Evolutionary conservation across 2,797 vertebrate genomes (phyloP), one percentile per base, ranked within the genome.

Genomic region (Helicolenus hilgendorfi): DNA sequence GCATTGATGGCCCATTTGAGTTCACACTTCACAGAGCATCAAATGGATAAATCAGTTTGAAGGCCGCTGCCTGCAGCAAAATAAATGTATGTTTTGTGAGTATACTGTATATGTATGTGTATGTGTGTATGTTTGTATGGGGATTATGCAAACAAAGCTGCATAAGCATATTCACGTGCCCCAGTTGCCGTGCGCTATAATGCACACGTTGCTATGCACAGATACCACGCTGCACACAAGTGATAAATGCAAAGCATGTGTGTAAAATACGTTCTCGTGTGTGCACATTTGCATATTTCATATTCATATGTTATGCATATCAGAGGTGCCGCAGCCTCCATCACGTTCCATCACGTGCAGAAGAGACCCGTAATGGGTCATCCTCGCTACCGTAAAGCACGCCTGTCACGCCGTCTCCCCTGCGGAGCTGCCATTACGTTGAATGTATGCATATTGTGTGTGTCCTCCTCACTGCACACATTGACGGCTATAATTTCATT

Each of bases 1-100:
- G 89, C 78, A 62, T 63, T 14, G 59, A 85, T 49, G 69, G 65
- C 70, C 76, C 62, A 72, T 91, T 84, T 78, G 83, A 86, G 72
- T 92, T 93, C 84, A 92, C 93, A 92, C 90, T 94, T 89, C 87
- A 89, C 70, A 72, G 87, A 89, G 58, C 90, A 95, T 93, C 81
- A 92, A 79, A 88, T 87, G 72, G 77, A 92, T 89, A 91, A 95
- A 91, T 92, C 85, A 87, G 68, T 89, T 91, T 77, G 72, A 88
- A 72, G 79, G 83, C 49, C 9, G 0, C 9, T 22, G 49, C 84
- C 86, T 65, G 64, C 31, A 4, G 79, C 63, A 55, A 63, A 83
- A 83, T 74, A 79, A 85, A 87, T 90, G 72, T 69, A 73, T 83
- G 58, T 58, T 68, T 69, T 68, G 36, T 15, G 64, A 67, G 13